Conservation (phyloP, 2,113 vertebrate genomes). For the Tetrao urogallus region DNA sequence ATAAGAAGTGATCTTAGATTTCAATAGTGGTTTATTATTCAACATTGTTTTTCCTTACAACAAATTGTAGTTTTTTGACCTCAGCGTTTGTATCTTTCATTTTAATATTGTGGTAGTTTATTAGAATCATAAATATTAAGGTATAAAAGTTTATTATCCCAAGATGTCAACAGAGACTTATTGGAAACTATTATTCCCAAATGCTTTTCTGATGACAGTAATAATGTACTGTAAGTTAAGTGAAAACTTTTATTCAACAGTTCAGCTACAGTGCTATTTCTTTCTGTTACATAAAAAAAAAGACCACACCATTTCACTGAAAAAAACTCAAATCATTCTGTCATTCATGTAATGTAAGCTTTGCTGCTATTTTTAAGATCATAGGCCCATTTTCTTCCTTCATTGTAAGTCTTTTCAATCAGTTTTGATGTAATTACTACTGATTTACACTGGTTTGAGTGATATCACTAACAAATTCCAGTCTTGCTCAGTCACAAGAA, state of each 20-base stretch:
- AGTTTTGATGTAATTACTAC: not conserved
- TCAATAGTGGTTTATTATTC: conserved; percentile 72
- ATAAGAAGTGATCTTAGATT: conserved; percentile 74
- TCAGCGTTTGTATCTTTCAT: conserved; percentile 68
- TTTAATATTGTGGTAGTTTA: conserved; percentile 74
- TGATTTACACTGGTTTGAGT: not conserved
- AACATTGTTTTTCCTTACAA: conserved; percentile 75
- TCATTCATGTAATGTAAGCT: not conserved
- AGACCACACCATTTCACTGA: conserved; percentile 7
- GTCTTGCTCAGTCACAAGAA: not conserved
- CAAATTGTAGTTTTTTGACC: conserved; percentile 73
- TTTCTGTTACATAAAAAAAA: conserved; percentile 7
- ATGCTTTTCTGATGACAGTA: conserved; percentile 66
- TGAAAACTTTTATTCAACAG: conserved; percentile 49
- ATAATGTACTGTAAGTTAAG: conserved; percentile 64
- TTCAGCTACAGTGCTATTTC: conserved; percentile 29
- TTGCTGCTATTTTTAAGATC: not conserved
- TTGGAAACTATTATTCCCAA: conserved; percentile 61
- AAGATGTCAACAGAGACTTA: conserved; percentile 58
- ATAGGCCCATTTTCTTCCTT: not conserved
- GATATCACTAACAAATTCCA: not conserved
- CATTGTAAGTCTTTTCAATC: not conserved
- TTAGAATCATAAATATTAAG: conserved; percentile 77
- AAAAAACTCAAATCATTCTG: not conserved
- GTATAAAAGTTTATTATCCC: conserved; percentile 67